phyloP scores from a whole-genome alignment of 2,797 vertebrate genomes.

The Picus viridis region DNA sequence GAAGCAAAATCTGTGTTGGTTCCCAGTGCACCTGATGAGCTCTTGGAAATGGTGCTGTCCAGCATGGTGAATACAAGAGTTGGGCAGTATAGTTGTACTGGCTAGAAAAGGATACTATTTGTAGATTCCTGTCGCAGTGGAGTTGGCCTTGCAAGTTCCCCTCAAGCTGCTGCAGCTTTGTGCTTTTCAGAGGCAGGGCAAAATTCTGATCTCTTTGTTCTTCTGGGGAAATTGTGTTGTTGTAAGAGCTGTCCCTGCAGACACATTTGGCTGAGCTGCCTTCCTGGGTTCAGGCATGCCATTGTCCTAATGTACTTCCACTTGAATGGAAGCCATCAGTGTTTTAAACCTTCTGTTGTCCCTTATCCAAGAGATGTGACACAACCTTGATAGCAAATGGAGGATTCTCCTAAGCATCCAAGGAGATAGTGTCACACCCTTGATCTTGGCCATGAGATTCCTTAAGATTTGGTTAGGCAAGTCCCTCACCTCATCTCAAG shows the following conservation, averaged over 20 bases:
- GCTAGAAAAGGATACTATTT: not conserved
- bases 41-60: not conserved
- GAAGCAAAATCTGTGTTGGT: not conserved
- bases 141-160: not conserved
- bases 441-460: not conserved
- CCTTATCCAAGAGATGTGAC: conserved; percentile 13
- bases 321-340: conserved; percentile 40
- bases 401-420: not conserved
- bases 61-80: rapidly evolving
- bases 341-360: conserved; percentile 8
- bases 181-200: not conserved
- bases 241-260: conserved; percentile 49
- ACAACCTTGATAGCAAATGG: not conserved
- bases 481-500: not conserved
- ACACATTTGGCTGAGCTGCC: conserved; percentile 41
- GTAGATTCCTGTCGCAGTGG: not conserved
- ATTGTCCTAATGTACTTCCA: conserved; percentile 28
- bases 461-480: not conserved
- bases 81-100: not conserved
- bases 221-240: conserved; percentile 56
- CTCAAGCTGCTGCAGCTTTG: conserved; percentile 13
- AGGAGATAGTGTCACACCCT: not conserved
- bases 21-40: not conserved
- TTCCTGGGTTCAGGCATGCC: not conserved
- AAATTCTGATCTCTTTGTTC: conserved; percentile 39